Percentiles rank a stretch among this genome's conserved stretches.
Evolutionary conservation across 1,140 invertebrate species (phyloP).

Genomic region (Aphaenogaster floridana): DNA sequence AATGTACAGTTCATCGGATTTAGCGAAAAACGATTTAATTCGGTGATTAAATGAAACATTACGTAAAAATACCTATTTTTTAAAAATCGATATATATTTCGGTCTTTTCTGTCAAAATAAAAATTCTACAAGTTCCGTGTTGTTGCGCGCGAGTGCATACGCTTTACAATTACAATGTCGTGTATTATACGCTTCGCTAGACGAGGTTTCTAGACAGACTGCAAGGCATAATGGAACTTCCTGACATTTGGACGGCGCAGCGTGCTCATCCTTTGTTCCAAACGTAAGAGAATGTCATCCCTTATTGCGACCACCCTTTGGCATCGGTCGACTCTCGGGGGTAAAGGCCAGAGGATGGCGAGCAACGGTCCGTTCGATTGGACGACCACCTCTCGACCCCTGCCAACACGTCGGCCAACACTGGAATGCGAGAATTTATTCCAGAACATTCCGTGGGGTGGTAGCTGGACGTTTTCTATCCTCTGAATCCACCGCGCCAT

Average conservation of each 20-base stretch:
- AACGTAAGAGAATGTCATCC: constrained; percentile 76
- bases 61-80: neutral
- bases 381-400: constrained; percentile 51
- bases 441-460: constrained; percentile 68
- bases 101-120: neutral
- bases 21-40: constrained; percentile 21
- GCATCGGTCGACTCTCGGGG: constrained; percentile 21
- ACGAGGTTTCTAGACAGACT: constrained; percentile 39
- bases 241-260: constrained; percentile 62
- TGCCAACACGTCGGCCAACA: constrained; percentile 34
- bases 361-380: constrained; percentile 69
- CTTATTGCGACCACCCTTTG: constrained; percentile 70
- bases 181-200: neutral
- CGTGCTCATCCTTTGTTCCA: constrained; percentile 70
- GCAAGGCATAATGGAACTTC: constrained; percentile 73
- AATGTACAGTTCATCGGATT: constrained; percentile 22
- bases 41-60: constrained; percentile 9
- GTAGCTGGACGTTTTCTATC: constrained; percentile 63
- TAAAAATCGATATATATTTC: neutral
- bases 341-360: constrained; percentile 51
- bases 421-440: constrained; percentile 77
- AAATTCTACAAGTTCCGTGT: neutral
- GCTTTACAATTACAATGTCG: neutral
- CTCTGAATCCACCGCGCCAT: constrained; percentile 11
- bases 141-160: constrained; percentile 6